Base-by-base conservation (phyloP, 2,888 invertebrate species). In the Dusona sp. region DNA sequence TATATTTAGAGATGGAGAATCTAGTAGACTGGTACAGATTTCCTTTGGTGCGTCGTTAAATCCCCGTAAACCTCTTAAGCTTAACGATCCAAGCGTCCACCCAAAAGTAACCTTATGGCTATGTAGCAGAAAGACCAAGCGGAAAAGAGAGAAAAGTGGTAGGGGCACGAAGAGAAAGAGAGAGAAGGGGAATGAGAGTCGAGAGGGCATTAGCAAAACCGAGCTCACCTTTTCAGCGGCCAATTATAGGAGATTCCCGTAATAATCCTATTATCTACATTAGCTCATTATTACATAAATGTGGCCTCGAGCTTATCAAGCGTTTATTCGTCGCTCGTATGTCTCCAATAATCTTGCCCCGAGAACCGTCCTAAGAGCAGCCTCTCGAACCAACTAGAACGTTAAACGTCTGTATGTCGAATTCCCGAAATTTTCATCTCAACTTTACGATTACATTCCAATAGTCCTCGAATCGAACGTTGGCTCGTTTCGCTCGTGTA, bases 261-360 rank as follows among this genome's bases (percentile, higher is more conserved):
- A 83, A 90, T 94, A 94, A 94, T 94, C 94, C 94, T 93, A 94
- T 94, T 94, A 94, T 89, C 91, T 90, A 92, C 92, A 93, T 93
- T 93, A 93, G 93, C 94, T 94, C 93, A 93, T 94, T 94, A 94
- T 94, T 93, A 92, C 91, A 92, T 93, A 92, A 91, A 90, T 90
- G 90, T 89, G 83, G 88, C 88, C 83, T 82, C 79, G 80, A 83
- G 87, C 90, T 88, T 89, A 90, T 88, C 88, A 89, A 89, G 87
- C 89, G 89, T 90, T 90, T 90, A 88, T 88, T 88, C 85, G 77
- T 65, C 72, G 74, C 80, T 79, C 78, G 77, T 79, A 82, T 78
- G 81, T 86, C 87, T 79, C 65, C 70, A 85, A 88, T 82, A 82
- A 82, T 82, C 75, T 82, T 82, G 54, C 19, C 74, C 33, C 48